Base-by-base conservation (phyloP, 2,113 vertebrate genomes). In the Cisticola juncidis region DNA sequence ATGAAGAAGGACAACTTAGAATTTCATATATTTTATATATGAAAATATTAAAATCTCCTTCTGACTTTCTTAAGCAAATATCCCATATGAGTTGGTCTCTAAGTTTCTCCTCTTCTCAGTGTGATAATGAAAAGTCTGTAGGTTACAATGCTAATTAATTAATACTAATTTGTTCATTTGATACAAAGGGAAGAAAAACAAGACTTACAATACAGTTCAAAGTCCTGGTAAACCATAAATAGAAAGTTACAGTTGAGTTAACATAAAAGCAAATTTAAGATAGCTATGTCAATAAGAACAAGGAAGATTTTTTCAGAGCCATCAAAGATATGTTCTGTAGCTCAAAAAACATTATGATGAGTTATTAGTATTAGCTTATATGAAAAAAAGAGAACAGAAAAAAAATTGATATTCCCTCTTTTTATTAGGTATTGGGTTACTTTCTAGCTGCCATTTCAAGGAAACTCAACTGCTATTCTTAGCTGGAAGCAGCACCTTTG, bases 41-140 rank as follows among this genome's bases (percentile, higher is more conserved):
- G 36, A 64, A 90, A 86, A 2, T 4, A 65, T 31, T 35, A 83
- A 70, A 65, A 73, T 23, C 23, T 54, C 54, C 33, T 88, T 66
- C 83, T 91, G 57, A 65, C 69, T 96, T 88, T 87, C 36, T 92
- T 90, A 92, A 77, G 53, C 40, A 95, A 90, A 93, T 65, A 86
- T 73, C 40, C 36, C 38, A 61, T 81, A 85, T 20, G 92, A 76
- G 31, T 73, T 78, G 97, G 94, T 83, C 18, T 82, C 71, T 93
- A 81, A 44, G 86, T 96, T 97, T 97, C 94, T 97, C 85, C 97
- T 70, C 42, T 97, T 92, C 87, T 62, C 64, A 85, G n/a, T 56
- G 50, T 94, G 78, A 33, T 96, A 97, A 97, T 92, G 60, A 97
- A 96, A 97, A 80, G 33, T 70, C 56, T 91, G 71, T 58, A 93